These are phyloP conservation scores for Gulo gulo DNA, from an alignment of 2,113 vertebrate species.

Conservation along the genomic window DNA sequence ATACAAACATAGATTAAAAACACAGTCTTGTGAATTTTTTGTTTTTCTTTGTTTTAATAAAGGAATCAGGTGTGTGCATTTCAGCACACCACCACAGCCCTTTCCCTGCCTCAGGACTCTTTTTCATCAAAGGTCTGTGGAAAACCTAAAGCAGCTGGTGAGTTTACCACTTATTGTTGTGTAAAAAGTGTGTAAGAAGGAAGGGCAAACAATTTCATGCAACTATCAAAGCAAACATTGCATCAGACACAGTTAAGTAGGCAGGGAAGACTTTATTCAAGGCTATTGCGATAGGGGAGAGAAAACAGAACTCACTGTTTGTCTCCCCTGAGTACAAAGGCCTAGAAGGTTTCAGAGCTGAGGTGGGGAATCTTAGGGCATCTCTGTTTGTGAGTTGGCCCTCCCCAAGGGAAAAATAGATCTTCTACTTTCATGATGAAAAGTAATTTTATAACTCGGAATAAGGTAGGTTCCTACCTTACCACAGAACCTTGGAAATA, in stretches of 20 bases:
- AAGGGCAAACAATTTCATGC: neutral
- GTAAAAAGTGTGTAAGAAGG: neutral
- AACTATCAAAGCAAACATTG: neutral
- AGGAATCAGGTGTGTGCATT: neutral
- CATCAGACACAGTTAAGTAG: neutral
- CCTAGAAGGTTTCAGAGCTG: neutral
- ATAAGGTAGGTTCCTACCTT: neutral
- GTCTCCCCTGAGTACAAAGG: neutral
- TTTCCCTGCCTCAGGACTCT: neutral
- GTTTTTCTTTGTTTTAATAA: neutral
- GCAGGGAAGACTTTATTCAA: neutral
- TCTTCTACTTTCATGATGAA: neutral
- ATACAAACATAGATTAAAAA: constrained; percentile 25
- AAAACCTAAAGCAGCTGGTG: neutral
- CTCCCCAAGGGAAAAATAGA: neutral
- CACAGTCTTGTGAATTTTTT: neutral
- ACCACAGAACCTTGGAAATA: neutral
- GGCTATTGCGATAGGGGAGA: neutral
- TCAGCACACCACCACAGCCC: neutral
- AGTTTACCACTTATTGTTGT: neutral
- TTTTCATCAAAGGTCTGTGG: neutral
- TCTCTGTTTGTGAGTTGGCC: neutral
- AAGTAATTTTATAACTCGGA: neutral
- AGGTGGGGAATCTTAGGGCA: neutral
- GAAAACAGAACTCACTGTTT: neutral